A percentile compares a stretch with the other conserved stretches of the same genome.
phyloP scores from a whole-genome alignment of 2,797 vertebrate genomes.

The Periophthalmus magnuspinnatus region DNA sequence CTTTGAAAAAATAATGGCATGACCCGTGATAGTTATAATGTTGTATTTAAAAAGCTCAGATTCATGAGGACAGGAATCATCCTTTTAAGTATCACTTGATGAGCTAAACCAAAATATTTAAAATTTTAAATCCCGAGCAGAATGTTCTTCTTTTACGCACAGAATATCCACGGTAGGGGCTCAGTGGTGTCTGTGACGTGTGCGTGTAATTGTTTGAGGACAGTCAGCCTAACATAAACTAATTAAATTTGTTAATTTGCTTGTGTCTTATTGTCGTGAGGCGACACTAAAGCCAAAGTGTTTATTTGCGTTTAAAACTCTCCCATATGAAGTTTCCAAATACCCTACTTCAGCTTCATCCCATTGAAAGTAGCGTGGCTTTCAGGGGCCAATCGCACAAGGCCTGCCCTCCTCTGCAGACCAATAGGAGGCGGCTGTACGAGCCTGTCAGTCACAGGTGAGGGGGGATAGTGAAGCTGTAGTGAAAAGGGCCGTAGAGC shows the following conservation, averaged over 20 bases:
- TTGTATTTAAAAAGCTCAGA: background rate
- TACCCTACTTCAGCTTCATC: conserved; percentile 28
- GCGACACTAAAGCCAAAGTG: background rate
- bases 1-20: background rate
- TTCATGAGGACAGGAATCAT: background rate
- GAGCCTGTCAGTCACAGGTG: conserved; percentile 82
- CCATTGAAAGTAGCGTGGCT: conserved; percentile 54
- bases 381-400: conserved; percentile 70
- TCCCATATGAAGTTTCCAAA: conserved; percentile 22
- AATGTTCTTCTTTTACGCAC: background rate
- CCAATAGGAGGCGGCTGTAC: conserved; percentile 70
- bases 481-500: conserved; percentile 77
- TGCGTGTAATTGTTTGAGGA: background rate
- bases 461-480: conserved; percentile 75
- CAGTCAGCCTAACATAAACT: background rate
- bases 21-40: background rate
- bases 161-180: background rate
- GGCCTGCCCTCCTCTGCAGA: conserved; percentile 34
- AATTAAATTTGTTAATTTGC: background rate
- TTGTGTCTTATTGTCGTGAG: background rate
- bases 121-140: background rate
- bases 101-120: background rate
- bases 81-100: background rate
- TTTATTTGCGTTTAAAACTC: conserved; percentile 12
- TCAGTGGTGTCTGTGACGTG: background rate